Base-by-base conservation (phyloP, 1,140 invertebrate species). In the Polypedilum vanderplanki region DNA sequence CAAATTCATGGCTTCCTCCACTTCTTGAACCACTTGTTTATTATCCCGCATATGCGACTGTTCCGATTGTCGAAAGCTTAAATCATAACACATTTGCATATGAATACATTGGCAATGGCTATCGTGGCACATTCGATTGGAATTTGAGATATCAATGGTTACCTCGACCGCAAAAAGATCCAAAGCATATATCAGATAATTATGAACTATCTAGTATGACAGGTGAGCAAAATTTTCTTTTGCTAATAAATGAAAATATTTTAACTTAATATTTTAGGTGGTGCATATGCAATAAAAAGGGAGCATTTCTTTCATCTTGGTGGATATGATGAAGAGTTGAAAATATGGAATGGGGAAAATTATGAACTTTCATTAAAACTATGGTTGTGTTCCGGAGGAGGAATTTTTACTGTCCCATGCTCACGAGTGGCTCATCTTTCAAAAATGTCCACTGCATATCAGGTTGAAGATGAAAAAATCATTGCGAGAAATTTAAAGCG, bases 331-430 rank as follows among this genome's bases (percentile, higher is more conserved):
- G 88, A 90, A 18, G 88, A 90, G 22, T 87, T 99, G 79, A 95
- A 92, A 77, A 92, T 90, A 83, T 99, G 97, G 97, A 97, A 97
- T 40, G 97, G 96, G 12, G 97, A 99, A 82, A 98, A 99, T 80
- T 91, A 98, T 76, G 97, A 99, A 83, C 87, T 99, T 74, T 98
- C 96, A 73, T 98, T 99, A 78, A 95, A 98, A 85, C 94, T 97
- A 73, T 92, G 90, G 90, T 90, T 92, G 80, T 92, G 91, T 77
- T 33, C 24, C 5, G 97, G 87, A 83, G 98, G 98, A 79, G 91
- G 91, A 87, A 93, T 93, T 94, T 89, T 86, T 82, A 96, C 87
- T 84, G 90, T 85, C 12, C 96, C 97, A 1, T 99, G 97, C 80
- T 98, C 96, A 0, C 88, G 95, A 77, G 96, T 99, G 8, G 97